Evolutionary conservation across 2,113 vertebrate species (phyloP).

Genomic region (Hyaena hyaena): DNA sequence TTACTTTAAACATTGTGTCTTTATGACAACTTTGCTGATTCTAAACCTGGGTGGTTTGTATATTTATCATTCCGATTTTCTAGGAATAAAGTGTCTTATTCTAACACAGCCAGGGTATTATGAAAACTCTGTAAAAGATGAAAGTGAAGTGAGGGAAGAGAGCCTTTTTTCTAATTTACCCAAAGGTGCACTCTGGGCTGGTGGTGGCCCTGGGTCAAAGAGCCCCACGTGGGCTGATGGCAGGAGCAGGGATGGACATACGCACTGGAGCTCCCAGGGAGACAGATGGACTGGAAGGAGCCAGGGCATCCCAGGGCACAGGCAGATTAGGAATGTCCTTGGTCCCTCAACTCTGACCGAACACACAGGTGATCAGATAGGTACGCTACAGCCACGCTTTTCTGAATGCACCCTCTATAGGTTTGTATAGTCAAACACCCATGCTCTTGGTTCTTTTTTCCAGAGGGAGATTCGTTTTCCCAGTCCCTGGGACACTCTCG

Average conservation of each 20-base stretch:
- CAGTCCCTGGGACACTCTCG: constrained; percentile 73
- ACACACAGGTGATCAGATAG: not conserved
- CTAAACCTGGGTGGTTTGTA: not conserved
- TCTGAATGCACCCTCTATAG: not conserved
- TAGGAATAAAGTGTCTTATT: not conserved
- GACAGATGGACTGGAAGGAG: not conserved
- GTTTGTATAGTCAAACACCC: not conserved
- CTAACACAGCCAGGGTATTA: constrained; percentile 39
- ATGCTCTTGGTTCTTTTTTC: constrained; percentile 40
- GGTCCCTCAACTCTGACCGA: not conserved
- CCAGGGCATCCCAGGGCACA: not conserved
- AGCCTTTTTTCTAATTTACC: constrained; percentile 19
- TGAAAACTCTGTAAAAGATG: constrained; percentile 39
- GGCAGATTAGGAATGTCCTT: not conserved
- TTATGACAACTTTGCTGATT: not conserved
- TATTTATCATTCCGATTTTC: constrained; percentile 11
- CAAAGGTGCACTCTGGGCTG: not conserved
- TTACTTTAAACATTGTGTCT: not conserved
- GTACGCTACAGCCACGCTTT: not conserved
- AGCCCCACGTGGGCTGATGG: not conserved
- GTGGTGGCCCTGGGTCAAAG: not conserved
- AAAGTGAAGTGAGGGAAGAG: constrained; percentile 17
- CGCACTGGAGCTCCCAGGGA: not conserved
- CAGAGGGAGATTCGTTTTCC: constrained; percentile 82
- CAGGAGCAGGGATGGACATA: not conserved